Conservation (phyloP, 2,888 invertebrate species). For the Tridacna gigas region DNA sequence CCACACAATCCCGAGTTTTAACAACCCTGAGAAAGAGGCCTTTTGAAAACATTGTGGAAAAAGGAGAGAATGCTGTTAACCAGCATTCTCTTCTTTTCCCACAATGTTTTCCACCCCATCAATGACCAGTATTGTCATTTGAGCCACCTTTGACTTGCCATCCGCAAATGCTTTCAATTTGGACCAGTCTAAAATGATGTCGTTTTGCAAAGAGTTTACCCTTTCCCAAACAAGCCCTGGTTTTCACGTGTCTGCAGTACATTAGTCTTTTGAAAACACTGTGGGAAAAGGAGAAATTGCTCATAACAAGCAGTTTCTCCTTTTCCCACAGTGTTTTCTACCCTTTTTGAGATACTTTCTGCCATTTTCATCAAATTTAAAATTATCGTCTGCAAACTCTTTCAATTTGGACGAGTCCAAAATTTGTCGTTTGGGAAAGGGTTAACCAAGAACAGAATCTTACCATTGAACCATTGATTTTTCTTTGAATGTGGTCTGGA, state of each 20-base stretch:
- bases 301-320: not conserved
- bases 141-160: too few relatives aligned
- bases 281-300: conserved; percentile 5
- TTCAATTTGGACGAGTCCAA: too few relatives aligned
- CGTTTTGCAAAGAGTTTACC: not conserved
- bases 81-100: too few relatives aligned
- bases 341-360: not conserved
- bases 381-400: too few relatives aligned
- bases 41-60: conserved; percentile 1
- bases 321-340: not conserved
- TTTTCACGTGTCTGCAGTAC: not conserved
- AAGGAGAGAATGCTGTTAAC: conserved; percentile 3
- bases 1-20: too few relatives aligned
- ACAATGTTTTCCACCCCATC: not conserved
- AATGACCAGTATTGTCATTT: too few relatives aligned
- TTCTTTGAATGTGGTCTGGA: too few relatives aligned
- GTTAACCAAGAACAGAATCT: too few relatives aligned
- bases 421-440: too few relatives aligned
- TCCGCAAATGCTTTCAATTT: not conserved
- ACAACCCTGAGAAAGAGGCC: too few relatives aligned
- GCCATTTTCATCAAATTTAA: not conserved
- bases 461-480: too few relatives aligned
- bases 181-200: not conserved
- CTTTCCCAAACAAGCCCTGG: not conserved
- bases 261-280: not conserved